Evolutionary conservation across 2,113 vertebrate genomes (phyloP).

Genomic region (Crotalus tigris): DNA sequence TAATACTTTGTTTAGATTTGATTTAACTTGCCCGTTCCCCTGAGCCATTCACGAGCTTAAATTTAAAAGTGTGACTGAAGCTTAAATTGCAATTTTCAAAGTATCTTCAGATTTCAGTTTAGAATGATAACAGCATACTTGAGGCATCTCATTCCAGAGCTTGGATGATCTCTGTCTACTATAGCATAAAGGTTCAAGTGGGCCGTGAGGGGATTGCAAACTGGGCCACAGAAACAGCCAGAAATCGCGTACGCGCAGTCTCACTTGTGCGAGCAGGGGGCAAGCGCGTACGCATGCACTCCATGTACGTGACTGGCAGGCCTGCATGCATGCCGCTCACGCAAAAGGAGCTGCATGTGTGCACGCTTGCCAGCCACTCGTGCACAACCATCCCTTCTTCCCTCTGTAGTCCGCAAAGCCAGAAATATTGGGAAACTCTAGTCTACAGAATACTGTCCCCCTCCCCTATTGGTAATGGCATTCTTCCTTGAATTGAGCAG

Average conservation of each 20-base stretch:
- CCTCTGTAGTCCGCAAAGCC: too few relatives aligned
- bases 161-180: neutral
- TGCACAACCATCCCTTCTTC: too few relatives aligned
- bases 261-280: neutral
- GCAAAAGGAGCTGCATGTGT: too few relatives aligned
- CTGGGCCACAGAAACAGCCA: neutral
- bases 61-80: neutral
- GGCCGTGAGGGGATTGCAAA: neutral
- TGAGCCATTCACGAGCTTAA: neutral
- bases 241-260: fast-evolving
- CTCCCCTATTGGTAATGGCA: neutral
- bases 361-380: too few relatives aligned
- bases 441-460: too few relatives aligned
- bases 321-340: fast-evolving
- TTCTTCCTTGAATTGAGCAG: neutral
- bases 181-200: neutral
- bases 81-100: neutral
- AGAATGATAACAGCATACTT: neutral
- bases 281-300: neutral
- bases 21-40: neutral
- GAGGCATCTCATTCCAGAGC: neutral
- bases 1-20: neutral
- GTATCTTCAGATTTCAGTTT: neutral
- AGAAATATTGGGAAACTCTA: too few relatives aligned
- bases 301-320: neutral